phyloP scores from a whole-genome alignment of 2,888 invertebrate genomes.

The Microctonus brassicae region DNA sequence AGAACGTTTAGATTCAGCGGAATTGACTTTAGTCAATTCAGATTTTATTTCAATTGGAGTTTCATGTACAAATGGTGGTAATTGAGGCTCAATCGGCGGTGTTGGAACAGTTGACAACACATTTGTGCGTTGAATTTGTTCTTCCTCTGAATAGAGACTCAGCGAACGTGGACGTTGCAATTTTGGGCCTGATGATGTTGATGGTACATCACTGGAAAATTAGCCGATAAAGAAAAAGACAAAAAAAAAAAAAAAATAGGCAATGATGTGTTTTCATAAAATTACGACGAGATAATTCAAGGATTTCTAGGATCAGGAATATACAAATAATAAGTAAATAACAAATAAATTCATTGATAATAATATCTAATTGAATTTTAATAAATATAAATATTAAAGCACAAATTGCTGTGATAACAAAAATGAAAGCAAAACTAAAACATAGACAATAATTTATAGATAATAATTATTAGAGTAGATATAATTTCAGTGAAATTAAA shows the following conservation, averaged over 20 bases:
- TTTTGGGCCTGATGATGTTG: constrained; percentile 47
- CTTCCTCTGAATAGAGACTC: constrained; percentile 62
- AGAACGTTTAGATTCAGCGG: neutral
- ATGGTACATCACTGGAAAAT: constrained; percentile 55
- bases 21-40: neutral
- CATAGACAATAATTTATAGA: neutral
- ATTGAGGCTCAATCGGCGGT: constrained; percentile 48
- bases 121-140: constrained; percentile 55
- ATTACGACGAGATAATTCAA: neutral
- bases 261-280: neutral
- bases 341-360: neutral
- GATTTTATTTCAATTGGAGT: constrained; percentile 32
- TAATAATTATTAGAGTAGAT: neutral
- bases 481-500: neutral
- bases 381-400: neutral
- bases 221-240: neutral
- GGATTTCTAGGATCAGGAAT: neutral
- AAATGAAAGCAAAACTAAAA: neutral
- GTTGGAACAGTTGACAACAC: constrained; percentile 58
- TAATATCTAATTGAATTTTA: neutral
- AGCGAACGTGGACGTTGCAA: constrained; percentile 62
- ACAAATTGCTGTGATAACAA: neutral
- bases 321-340: neutral
- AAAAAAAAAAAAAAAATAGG: neutral
- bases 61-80: constrained; percentile 44